These are phyloP conservation scores for Argyrosomus japonicus DNA, from an alignment of 2,113 vertebrate species.

Conservation along the genomic window DNA sequence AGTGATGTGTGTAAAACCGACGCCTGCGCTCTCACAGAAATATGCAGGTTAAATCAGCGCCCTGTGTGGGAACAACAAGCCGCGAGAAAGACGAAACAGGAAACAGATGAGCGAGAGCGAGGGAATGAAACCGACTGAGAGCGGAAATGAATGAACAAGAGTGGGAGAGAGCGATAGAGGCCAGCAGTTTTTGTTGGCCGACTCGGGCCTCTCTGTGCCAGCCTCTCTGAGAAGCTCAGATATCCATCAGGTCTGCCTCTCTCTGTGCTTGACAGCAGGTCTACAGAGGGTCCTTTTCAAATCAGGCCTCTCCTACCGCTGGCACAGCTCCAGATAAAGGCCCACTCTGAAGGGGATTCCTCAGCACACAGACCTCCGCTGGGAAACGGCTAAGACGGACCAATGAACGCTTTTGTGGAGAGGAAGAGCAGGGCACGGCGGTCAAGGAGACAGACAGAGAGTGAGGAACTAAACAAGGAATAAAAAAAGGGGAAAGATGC, in stretches of 20 bases:
- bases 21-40: constrained; percentile 3
- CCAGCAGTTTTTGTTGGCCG: constrained; percentile 50
- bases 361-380: constrained; percentile 55
- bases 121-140: constrained; percentile 20
- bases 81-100: constrained; percentile 24
- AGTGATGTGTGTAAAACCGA: not conserved
- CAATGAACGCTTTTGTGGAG: constrained; percentile 62
- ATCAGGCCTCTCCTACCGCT: constrained; percentile 54
- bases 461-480: constrained; percentile 60
- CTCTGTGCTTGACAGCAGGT: constrained; percentile 65
- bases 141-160: constrained; percentile 59
- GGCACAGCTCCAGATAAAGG: constrained; percentile 68
- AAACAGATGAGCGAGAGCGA: constrained; percentile 58
- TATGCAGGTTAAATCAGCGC: constrained; percentile 14
- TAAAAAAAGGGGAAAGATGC: not conserved
- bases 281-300: constrained; percentile 68
- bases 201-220: constrained; percentile 42
- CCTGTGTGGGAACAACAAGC: not conserved
- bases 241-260: constrained; percentile 73
- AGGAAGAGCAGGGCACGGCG: constrained; percentile 30
- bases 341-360: constrained; percentile 66
- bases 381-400: constrained; percentile 54
- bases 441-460: constrained; percentile 55
- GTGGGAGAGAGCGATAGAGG: constrained; percentile 33
- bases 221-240: constrained; percentile 59